Evolutionary conservation across 2,888 invertebrate species (phyloP).

Genomic region (Callyntrura sp.): DNA sequence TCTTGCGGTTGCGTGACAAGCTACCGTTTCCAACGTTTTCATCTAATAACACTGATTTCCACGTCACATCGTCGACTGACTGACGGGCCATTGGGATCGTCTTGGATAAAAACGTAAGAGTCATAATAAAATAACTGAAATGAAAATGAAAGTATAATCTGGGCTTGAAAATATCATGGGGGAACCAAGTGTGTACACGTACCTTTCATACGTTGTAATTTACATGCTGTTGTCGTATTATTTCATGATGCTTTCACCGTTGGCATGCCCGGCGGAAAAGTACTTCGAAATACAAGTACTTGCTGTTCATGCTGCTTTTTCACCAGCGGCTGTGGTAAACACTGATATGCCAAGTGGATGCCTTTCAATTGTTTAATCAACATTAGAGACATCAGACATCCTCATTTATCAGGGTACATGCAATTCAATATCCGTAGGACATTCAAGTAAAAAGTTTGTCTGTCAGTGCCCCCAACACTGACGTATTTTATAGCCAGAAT

Average conservation of each 20-base stretch:
- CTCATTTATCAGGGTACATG: too few relatives aligned
- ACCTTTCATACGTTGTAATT: neutral
- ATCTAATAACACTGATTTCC: too few relatives aligned
- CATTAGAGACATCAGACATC: neutral
- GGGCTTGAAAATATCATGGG: too few relatives aligned
- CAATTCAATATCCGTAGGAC: neutral
- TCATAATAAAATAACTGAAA: neutral
- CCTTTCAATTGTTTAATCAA: slow-evolving; percentile 20
- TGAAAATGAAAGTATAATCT: neutral
- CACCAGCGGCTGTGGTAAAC: slow-evolving; percentile 55
- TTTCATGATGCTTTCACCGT: too few relatives aligned
- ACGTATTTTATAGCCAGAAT: neutral
- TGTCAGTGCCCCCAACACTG: neutral
- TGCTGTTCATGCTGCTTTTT: slow-evolving; percentile 33
- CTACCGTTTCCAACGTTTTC: too few relatives aligned
- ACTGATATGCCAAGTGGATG: slow-evolving; percentile 42
- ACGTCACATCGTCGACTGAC: too few relatives aligned
- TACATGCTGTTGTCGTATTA: too few relatives aligned
- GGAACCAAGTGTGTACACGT: neutral
- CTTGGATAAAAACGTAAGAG: too few relatives aligned
- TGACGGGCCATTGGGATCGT: too few relatives aligned
- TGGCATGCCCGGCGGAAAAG: neutral
- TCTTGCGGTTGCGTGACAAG: too few relatives aligned
- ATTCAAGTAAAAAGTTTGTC: neutral
- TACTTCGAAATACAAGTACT: slow-evolving; percentile 12